phyloP scores from a whole-genome alignment of 2,888 invertebrate genomes.

The Apamea sordens region DNA sequence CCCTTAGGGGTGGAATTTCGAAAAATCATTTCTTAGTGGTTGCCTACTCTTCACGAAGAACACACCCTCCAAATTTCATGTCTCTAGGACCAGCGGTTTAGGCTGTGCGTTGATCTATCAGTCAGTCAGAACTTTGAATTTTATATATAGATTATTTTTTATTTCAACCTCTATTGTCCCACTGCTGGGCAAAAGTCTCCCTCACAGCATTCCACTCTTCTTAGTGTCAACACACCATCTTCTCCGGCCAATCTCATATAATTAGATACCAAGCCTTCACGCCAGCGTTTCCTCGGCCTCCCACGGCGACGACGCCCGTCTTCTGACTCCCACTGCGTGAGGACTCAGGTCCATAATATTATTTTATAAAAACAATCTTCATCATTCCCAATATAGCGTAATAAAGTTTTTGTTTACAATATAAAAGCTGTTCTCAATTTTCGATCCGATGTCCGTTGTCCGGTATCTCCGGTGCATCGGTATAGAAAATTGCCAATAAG shows the following conservation, averaged over 20 bases:
- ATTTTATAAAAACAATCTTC: background rate
- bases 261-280: background rate
- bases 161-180: background rate
- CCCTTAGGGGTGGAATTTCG: too few relatives aligned
- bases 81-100: too few relatives aligned
- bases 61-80: too few relatives aligned
- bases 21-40: too few relatives aligned
- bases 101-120: too few relatives aligned
- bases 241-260: background rate
- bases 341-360: background rate
- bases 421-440: slow-evolving; percentile 62
- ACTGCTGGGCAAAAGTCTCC: background rate
- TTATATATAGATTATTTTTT: too few relatives aligned
- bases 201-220: background rate
- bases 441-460: slow-evolving; percentile 67
- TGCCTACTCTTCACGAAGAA: too few relatives aligned
- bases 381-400: slow-evolving; percentile 30
- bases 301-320: background rate
- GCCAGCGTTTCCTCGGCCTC: background rate
- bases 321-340: background rate
- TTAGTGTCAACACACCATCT: background rate
- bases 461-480: slow-evolving; percentile 69
- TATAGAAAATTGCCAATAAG: slow-evolving; percentile 81
- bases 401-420: slow-evolving; percentile 54
- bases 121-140: too few relatives aligned